These are phyloP conservation scores for Diarsia dahlii DNA, from an alignment of 2,888 invertebrate genomes.

Conservation along the genomic window DNA sequence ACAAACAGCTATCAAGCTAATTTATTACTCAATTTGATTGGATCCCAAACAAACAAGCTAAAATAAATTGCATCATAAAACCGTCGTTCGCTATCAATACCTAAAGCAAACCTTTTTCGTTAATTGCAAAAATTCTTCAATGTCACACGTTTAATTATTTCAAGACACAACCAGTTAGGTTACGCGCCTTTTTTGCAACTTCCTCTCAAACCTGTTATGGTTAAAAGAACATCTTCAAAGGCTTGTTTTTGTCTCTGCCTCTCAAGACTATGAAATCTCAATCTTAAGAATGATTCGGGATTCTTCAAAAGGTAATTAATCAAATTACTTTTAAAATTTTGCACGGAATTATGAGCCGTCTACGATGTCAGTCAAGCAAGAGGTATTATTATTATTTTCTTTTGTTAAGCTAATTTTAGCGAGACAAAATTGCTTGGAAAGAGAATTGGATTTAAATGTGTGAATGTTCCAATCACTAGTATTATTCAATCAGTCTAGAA, in stretches of 20 bases:
- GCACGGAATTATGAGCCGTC: slow-evolving; percentile 14
- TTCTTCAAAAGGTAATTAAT: slow-evolving; percentile 49
- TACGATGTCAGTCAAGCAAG: slow-evolving; percentile 10
- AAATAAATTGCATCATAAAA: slow-evolving; percentile 35
- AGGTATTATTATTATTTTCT: slow-evolving; percentile 37
- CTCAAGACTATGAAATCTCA: slow-evolving; percentile 55
- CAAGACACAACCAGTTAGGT: slow-evolving; percentile 57
- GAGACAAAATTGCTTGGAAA: slow-evolving; percentile 15
- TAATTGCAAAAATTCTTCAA: slow-evolving; percentile 56
- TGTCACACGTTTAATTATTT: slow-evolving; percentile 65
- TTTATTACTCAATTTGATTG: not conserved
- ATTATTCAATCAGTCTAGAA: slow-evolving; percentile 3
- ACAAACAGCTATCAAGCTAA: not conserved
- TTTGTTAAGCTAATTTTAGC: slow-evolving; percentile 29
- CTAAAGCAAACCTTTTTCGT: slow-evolving; percentile 22
- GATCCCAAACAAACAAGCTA: not conserved
- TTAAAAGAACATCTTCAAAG: slow-evolving; percentile 47
- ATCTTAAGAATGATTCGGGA: slow-evolving; percentile 46
- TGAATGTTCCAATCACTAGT: slow-evolving; percentile 10
- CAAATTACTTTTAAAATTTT: slow-evolving; percentile 30
- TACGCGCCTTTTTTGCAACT: slow-evolving; percentile 76
- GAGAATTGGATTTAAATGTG: slow-evolving; percentile 12
- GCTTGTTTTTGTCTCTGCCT: slow-evolving; percentile 41
- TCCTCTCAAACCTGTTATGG: slow-evolving; percentile 79
- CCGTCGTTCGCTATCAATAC: slow-evolving; percentile 17